These are phyloP conservation scores for Morus bassanus DNA, from an alignment of 2,797 vertebrate species.

Conservation along the genomic window DNA sequence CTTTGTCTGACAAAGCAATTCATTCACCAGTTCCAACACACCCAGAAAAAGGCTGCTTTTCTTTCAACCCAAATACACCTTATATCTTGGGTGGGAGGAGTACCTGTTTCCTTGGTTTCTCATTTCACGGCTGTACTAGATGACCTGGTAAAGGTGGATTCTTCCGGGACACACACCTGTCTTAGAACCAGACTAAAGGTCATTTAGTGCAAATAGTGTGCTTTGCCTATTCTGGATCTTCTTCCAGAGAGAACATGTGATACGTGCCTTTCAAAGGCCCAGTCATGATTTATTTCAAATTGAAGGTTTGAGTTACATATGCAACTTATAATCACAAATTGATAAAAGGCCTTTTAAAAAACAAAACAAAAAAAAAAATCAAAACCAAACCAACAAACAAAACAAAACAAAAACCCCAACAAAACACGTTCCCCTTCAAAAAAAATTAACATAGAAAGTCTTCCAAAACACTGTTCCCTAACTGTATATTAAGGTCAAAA, in stretches of 20 bases:
- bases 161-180: neutral
- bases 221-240: neutral
- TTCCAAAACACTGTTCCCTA: neutral
- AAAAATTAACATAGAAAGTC: neutral
- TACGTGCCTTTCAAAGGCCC: rapidly evolving
- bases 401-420: too few species aligned
- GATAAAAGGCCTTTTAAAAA: neutral
- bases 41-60: neutral
- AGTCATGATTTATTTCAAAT: neutral
- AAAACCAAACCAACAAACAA: neutral
- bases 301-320: neutral
- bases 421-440: neutral
- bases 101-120: neutral
- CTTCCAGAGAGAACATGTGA: neutral
- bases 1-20: neutral
- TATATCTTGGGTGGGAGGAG: neutral
- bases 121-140: neutral
- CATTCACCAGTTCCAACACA: neutral
- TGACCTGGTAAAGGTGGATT: neutral
- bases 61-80: neutral
- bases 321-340: neutral
- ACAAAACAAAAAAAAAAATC: too few species aligned
- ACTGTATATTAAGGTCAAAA: neutral
- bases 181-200: neutral
- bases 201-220: rapidly evolving